Evolutionary conservation across 2,797 vertebrate genomes (phyloP).

Genomic region (Ptychadena robeensis): DNA sequence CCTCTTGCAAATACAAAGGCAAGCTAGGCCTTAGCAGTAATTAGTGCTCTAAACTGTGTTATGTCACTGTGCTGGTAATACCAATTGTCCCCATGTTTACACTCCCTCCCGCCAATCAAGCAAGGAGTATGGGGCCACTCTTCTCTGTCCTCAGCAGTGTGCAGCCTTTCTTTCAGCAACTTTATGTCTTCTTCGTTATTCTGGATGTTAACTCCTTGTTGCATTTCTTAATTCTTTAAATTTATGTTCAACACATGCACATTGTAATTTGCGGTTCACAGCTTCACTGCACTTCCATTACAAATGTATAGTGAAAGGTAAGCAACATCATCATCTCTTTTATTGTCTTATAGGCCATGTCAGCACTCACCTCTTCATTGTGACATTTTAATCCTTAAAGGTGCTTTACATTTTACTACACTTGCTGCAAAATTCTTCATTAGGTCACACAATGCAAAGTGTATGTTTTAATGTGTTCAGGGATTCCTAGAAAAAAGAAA

Average conservation of each 20-base stretch:
- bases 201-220: slow-evolving; percentile 39
- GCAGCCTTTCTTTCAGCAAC: slow-evolving; percentile 43
- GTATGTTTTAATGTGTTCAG: too few relatives aligned
- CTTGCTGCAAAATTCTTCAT: too few relatives aligned
- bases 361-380: background rate
- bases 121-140: background rate
- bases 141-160: slow-evolving; percentile 27
- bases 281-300: background rate
- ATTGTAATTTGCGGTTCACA: background rate
- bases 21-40: slow-evolving; percentile 75
- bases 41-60: slow-evolving; percentile 78
- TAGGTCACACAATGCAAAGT: too few relatives aligned
- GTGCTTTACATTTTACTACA: background rate
- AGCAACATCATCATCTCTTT: background rate
- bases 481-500: too few relatives aligned
- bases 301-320: background rate
- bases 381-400: background rate
- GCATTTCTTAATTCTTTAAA: background rate
- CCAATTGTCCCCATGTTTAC: slow-evolving; percentile 69
- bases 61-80: slow-evolving; percentile 70
- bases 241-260: background rate
- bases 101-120: slow-evolving; percentile 62
- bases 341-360: background rate
- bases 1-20: slow-evolving; percentile 74
- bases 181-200: slow-evolving; percentile 21